Conservation (phyloP, 2,797 vertebrate species). For the Bucorvus abyssinicus region DNA sequence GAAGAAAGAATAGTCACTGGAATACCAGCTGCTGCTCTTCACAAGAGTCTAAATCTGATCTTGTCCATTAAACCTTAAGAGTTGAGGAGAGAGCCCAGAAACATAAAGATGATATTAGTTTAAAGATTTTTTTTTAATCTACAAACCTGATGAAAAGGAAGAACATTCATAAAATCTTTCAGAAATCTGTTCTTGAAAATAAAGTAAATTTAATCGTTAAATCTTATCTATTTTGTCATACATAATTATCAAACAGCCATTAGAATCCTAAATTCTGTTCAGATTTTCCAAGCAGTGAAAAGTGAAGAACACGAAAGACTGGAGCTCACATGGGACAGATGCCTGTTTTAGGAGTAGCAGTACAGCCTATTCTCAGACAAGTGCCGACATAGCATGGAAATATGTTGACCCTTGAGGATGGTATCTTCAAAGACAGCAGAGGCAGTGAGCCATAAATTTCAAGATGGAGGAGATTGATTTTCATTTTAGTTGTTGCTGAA, state of each 20-base stretch:
- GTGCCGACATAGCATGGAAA: not conserved
- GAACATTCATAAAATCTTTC: rapidly evolving
- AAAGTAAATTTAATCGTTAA: not conserved
- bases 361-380: not conserved
- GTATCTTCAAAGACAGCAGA: conserved; percentile 46
- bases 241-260: not conserved
- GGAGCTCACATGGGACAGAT: not conserved
- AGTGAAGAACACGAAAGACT: not conserved
- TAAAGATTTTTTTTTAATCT: not conserved
- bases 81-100: rapidly evolving
- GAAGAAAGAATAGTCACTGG: not conserved
- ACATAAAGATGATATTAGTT: not conserved
- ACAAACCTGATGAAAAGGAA: not conserved
- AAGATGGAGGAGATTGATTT: not conserved
- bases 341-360: not conserved
- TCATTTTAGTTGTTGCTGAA: conserved; percentile 20
- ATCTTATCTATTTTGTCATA: not conserved
- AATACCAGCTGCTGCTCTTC: not conserved
- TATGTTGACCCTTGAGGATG: not conserved
- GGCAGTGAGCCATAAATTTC: conserved; percentile 30
- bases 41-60: not conserved
- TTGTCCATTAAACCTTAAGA: not conserved
- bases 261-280: not conserved
- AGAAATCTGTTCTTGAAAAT: not conserved
- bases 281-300: not conserved